Conservation (phyloP, 1,140 invertebrate genomes). For the Hylaeus anthracinus region DNA sequence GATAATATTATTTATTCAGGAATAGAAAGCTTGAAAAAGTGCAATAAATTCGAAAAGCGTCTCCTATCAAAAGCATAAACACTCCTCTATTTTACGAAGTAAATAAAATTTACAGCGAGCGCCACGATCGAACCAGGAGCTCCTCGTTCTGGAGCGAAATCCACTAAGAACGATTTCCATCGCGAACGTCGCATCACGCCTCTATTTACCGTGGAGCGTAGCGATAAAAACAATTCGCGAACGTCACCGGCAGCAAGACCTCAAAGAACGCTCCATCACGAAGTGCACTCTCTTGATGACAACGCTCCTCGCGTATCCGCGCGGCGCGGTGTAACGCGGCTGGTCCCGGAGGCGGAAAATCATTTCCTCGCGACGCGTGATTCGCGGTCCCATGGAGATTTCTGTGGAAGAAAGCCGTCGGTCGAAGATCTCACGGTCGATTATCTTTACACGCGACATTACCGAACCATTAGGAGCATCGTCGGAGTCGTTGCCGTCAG, state of each 20-base stretch:
- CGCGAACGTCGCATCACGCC: background rate
- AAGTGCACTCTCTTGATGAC: constrained; percentile 35
- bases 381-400: constrained; percentile 47
- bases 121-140: too few species aligned
- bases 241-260: background rate
- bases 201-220: background rate
- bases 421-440: constrained; percentile 74
- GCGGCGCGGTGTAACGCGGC: constrained; percentile 11
- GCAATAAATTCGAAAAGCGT: too few species aligned
- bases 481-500: constrained; percentile 47
- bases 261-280: constrained; percentile 23
- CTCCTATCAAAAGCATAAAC: too few species aligned
- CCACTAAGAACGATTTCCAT: background rate
- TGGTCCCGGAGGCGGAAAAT: constrained; percentile 46
- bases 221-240: constrained; percentile 9
- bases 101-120: too few species aligned
- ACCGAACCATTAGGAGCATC: constrained; percentile 71
- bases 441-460: constrained; percentile 76
- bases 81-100: too few species aligned
- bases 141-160: background rate
- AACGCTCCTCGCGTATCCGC: background rate
- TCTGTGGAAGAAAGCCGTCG: constrained; percentile 42
- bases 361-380: constrained; percentile 1
- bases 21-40: too few species aligned
- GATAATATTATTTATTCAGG: too few species aligned